These are phyloP conservation scores for Antheraea assamensis DNA, from an alignment of 2,888 invertebrate genomes.

Conservation along the genomic window DNA sequence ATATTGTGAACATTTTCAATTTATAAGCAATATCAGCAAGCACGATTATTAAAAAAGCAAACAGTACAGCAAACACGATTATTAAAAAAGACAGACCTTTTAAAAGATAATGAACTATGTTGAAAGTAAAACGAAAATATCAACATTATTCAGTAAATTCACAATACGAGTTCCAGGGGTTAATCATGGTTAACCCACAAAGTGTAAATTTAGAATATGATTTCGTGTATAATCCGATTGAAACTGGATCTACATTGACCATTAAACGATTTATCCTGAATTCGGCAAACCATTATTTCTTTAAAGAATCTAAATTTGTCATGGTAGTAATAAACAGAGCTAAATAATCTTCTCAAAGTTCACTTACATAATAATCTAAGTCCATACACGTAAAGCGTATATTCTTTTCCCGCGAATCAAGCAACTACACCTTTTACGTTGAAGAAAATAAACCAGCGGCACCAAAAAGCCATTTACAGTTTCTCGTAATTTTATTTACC, in stretches of 20 bases:
- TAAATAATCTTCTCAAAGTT: not conserved
- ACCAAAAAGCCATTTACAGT: not conserved
- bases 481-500: not conserved
- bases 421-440: not conserved
- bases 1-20: not conserved
- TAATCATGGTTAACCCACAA: slow-evolving; percentile 30
- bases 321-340: slow-evolving; percentile 39
- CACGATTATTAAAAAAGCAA: not conserved
- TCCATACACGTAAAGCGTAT: too few relatives aligned
- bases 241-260: slow-evolving; percentile 41
- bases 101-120: slow-evolving; percentile 30
- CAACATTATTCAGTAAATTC: slow-evolving; percentile 24
- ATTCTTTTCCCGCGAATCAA: too few relatives aligned
- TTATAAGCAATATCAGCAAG: too few relatives aligned
- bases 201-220: slow-evolving; percentile 44
- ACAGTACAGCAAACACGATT: too few relatives aligned
- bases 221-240: slow-evolving; percentile 46
- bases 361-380: too few relatives aligned
- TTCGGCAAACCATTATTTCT: slow-evolving; percentile 47
- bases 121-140: slow-evolving; percentile 21
- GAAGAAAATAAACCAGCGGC: not conserved
- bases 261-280: slow-evolving; percentile 40
- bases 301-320: slow-evolving; percentile 42
- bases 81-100: not conserved
- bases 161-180: slow-evolving; percentile 23